Base-by-base conservation (phyloP, 2,113 vertebrate genomes). In the Eretmochelys imbricata region DNA sequence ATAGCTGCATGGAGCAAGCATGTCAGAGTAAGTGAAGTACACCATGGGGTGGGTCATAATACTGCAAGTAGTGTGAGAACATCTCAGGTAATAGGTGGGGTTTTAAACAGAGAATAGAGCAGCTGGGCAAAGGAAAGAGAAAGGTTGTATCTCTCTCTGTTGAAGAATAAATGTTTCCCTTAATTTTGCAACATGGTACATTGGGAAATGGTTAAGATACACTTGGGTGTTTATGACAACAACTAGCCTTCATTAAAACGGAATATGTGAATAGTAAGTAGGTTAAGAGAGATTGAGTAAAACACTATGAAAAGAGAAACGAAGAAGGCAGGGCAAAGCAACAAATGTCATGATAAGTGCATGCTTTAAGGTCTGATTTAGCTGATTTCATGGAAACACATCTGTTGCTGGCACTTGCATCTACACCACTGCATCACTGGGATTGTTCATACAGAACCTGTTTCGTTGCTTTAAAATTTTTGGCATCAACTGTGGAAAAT, bases 211-310 rank as follows among this genome's bases (percentile, higher is more conserved):
- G 27, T 12, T 29, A 25, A 27, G 57, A 59, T 59, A 59, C 55
- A 59, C 55, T 62, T 62, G 12, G 59, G 11, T 76, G 46, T 49
- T 92, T 87, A 62, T 72, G 4, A 48, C 84, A 78, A 53, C 31
- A 4, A 38, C 59, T 78, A 82, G 3, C 13, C 80, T 85, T 72
- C 50, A 91, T 46, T 78, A 55, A 92, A 94, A 82, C 42, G 29
- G 59, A 20, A 22, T 50, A 80, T 53, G 62, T 4, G 6, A 79
- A 54, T n/a, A 84, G 3, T 48, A 89, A 42, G 10, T 65, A 75
- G 90, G 38, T 85, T 87, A 35, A 59, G 16, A 91, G 82, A 24
- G 55, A 57, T 10, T 82, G 53, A 62, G 59, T 62, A 62, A 31
- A 62, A 4, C 9, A 29, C 9, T 82, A 55, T 38, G 75, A 80